phyloP scores from a whole-genome alignment of 2,113 vertebrate genomes.

The Cranoglanis bouderius region DNA sequence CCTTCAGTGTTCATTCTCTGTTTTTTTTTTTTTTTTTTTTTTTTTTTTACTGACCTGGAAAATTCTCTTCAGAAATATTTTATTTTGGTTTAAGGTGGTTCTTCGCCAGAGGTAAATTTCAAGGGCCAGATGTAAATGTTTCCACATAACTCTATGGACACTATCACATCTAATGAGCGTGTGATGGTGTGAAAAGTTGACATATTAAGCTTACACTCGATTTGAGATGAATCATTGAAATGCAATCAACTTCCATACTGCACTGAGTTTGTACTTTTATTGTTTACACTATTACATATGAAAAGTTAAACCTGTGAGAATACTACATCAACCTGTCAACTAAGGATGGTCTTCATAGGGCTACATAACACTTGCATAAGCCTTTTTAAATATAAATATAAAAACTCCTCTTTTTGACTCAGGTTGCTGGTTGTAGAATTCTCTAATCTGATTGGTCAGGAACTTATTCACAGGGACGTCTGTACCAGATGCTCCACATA shows the following conservation, averaged over 20 bases:
- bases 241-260: too few species aligned
- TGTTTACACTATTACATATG: too few species aligned
- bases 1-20: neutral
- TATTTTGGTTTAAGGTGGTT: conserved; percentile 16
- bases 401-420: neutral
- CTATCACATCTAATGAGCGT: neutral
- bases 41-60: conserved; percentile 60
- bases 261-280: too few species aligned
- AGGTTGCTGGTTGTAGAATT: neutral
- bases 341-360: too few species aligned
- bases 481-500: too few species aligned
- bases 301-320: neutral
- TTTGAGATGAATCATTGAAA: neutral
- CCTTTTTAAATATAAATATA: neutral
- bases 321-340: neutral
- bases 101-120: neutral
- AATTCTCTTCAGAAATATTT: conserved; percentile 45
- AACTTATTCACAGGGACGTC: too few species aligned
- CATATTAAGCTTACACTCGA: neutral
- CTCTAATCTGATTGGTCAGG: too few species aligned
- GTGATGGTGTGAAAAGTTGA: neutral
- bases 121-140: conserved; percentile 3
- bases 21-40: conserved; percentile 52
- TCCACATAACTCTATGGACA: neutral
- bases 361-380: too few species aligned